Evolutionary conservation across 2,888 invertebrate genomes (phyloP).

Genomic region (Stenchaetothrips biformis): DNA sequence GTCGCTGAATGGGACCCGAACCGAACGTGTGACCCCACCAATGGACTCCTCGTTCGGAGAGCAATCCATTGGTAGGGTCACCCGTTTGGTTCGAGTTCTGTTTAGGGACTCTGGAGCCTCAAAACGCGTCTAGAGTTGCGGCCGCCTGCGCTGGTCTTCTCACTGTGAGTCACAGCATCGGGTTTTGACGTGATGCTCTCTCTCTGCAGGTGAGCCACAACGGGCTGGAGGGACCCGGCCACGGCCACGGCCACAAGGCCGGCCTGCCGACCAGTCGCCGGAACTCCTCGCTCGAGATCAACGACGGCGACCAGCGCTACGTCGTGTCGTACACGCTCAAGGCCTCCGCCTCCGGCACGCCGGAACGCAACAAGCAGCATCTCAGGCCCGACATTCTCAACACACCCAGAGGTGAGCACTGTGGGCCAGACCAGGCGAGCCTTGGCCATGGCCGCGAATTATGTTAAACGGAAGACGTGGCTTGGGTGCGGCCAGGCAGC

Average conservation of each 20-base stretch:
- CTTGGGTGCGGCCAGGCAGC: not conserved
- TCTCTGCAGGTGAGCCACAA: not conserved
- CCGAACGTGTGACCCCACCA: too few relatives aligned
- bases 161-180: too few relatives aligned
- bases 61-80: too few relatives aligned
- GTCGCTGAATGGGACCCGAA: too few relatives aligned
- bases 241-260: not conserved
- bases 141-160: too few relatives aligned
- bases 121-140: too few relatives aligned
- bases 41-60: too few relatives aligned
- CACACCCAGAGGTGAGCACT: slow-evolving; percentile 43
- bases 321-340: slow-evolving; percentile 81
- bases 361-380: slow-evolving; percentile 44
- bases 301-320: slow-evolving; percentile 67
- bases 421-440: not conserved
- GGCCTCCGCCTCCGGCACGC: slow-evolving; percentile 50
- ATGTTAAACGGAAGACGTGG: not conserved
- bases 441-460: not conserved
- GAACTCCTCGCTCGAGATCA: slow-evolving; percentile 54
- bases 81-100: too few relatives aligned
- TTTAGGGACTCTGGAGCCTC: too few relatives aligned
- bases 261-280: not conserved
- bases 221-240: too few relatives aligned
- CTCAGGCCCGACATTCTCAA: slow-evolving; percentile 65
- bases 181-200: too few relatives aligned